Evolutionary conservation across 2,797 vertebrate genomes (phyloP).

Genomic region (Pachyuromys duprasi): DNA sequence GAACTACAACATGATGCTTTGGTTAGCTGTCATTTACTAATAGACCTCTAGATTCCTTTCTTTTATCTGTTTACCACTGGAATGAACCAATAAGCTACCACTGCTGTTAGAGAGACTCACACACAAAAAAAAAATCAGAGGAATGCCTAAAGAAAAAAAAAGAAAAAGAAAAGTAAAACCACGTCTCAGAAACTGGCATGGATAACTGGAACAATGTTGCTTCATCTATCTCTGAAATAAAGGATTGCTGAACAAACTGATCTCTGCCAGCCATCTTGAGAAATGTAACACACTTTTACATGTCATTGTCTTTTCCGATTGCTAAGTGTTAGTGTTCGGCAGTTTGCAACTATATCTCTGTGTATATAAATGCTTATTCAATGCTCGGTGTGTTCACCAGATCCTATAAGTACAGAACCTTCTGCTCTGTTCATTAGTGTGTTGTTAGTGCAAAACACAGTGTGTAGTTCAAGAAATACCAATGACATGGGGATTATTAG

Average conservation of each 20-base stretch:
- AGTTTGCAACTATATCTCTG: neutral
- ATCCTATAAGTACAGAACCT: neutral
- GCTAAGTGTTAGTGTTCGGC: neutral
- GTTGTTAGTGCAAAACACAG: neutral
- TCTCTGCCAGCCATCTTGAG: neutral
- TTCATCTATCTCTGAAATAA: neutral
- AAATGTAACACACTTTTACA: neutral
- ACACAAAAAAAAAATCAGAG: neutral
- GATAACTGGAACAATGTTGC: neutral
- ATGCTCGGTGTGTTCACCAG: neutral
- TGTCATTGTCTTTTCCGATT: slow-evolving; percentile 35
- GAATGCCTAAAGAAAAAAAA: neutral
- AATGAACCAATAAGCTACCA: neutral
- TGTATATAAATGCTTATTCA: neutral
- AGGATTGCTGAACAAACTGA: neutral
- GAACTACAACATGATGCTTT: neutral
- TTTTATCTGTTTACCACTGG: neutral
- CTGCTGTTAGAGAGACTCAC: neutral
- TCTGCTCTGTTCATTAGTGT: slow-evolving; percentile 7
- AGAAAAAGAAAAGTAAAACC: neutral
- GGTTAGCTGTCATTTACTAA: neutral
- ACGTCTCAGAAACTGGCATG: neutral
- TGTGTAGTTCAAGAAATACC: slow-evolving; percentile 15
- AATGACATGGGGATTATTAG: neutral
- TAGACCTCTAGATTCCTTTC: neutral